These are phyloP conservation scores for Orius insidiosus DNA, from an alignment of 1,140 invertebrate species.

Conservation along the genomic window DNA sequence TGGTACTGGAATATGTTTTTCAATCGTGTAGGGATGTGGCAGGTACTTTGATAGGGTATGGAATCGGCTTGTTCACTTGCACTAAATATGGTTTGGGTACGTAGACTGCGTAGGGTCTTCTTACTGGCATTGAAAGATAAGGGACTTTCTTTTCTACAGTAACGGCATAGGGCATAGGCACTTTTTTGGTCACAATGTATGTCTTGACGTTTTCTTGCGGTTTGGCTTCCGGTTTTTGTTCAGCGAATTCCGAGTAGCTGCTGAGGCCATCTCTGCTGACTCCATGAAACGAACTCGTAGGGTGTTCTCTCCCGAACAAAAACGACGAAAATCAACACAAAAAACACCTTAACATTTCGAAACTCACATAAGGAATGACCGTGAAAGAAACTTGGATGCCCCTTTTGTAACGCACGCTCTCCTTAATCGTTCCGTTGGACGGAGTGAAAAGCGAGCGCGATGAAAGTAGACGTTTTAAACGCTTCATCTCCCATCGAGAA, in stretches of 20 bases:
- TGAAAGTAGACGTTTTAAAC: conserved; percentile 4
- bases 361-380: background rate
- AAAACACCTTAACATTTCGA: conserved; percentile 8
- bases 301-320: no score
- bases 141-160: conserved; percentile 12
- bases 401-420: conserved; percentile 10
- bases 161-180: conserved; percentile 13
- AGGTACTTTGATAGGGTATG: conserved; percentile 28
- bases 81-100: conserved; percentile 24
- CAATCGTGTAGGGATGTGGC: conserved; percentile 20
- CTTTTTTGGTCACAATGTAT: conserved; percentile 14
- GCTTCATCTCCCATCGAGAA: conserved; percentile 7
- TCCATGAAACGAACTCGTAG: no score
- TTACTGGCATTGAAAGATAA: conserved; percentile 11
- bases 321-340: background rate
- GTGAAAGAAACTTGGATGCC: background rate
- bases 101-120: conserved; percentile 19
- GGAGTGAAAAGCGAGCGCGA: conserved; percentile 6
- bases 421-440: conserved; percentile 3
- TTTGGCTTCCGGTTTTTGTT: background rate
- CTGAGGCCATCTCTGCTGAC: background rate
- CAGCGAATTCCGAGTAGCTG: background rate
- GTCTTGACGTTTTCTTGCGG: conserved; percentile 9
- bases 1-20: conserved; percentile 24
- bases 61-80: conserved; percentile 24